Evolutionary conservation across 2,888 invertebrate genomes (phyloP).

Genomic region (Cerastis leucographa): DNA sequence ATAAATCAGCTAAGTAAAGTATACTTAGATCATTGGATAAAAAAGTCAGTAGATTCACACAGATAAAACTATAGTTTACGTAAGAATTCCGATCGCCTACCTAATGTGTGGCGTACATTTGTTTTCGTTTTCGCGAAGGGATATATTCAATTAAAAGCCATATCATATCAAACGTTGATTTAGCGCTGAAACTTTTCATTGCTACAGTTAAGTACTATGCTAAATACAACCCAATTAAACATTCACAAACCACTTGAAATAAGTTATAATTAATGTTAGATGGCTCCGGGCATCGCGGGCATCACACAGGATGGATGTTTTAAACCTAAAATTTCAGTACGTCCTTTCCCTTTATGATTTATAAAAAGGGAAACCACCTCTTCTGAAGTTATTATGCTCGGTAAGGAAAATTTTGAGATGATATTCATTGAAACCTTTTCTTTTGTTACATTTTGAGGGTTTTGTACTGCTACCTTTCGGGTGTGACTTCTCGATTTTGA

Average conservation of each 20-base stretch:
- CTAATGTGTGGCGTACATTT: background rate
- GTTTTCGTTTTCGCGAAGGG: background rate
- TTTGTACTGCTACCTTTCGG: constrained; percentile 51
- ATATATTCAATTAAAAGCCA: constrained; percentile 13
- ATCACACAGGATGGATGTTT: constrained; percentile 68
- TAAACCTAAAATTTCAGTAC: constrained; percentile 66
- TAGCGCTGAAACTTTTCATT: constrained; percentile 1
- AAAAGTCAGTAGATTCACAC: constrained; percentile 28
- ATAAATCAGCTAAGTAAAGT: constrained; percentile 72
- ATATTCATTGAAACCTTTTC: constrained; percentile 71
- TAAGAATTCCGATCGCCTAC: constrained; percentile 50
- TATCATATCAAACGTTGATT: constrained; percentile 20
- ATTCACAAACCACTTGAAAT: constrained; percentile 62
- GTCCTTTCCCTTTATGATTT: constrained; percentile 68
- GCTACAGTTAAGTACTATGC: constrained; percentile 12
- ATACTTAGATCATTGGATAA: constrained; percentile 60
- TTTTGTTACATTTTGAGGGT: constrained; percentile 69
- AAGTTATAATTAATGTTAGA: constrained; percentile 69
- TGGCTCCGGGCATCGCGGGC: constrained; percentile 56
- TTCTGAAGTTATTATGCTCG: constrained; percentile 68
- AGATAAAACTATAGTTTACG: constrained; percentile 50
- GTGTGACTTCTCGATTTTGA: constrained; percentile 60
- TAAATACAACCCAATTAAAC: constrained; percentile 56
- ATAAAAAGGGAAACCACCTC: constrained; percentile 67
- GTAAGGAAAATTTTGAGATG: constrained; percentile 67